Evolutionary conservation across 2,113 vertebrate species (phyloP).

Genomic region (Cottus gobio): DNA sequence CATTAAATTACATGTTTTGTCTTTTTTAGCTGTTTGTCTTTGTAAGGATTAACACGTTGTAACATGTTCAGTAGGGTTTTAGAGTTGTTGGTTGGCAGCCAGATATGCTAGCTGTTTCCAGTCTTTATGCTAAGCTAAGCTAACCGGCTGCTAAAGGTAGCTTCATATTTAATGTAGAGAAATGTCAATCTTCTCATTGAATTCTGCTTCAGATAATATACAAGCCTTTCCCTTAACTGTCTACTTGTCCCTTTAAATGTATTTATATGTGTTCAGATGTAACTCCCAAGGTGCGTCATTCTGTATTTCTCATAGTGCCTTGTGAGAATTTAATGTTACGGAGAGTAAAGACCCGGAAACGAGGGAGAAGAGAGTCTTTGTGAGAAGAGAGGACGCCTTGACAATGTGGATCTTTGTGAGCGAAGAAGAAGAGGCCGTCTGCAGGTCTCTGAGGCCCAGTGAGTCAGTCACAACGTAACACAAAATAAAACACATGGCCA

Average conservation of each 20-base stretch:
- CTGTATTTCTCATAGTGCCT: conserved; percentile 21
- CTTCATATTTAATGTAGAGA: background rate
- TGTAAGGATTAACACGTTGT: background rate
- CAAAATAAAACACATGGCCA: conserved; percentile 46
- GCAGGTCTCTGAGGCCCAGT: conserved; percentile 51
- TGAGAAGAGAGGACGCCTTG: conserved; percentile 38
- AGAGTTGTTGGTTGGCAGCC: background rate
- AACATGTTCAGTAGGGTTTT: background rate
- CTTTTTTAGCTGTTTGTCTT: background rate
- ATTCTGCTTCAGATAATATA: background rate
- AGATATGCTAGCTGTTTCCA: background rate
- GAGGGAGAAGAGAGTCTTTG: conserved; percentile 27
- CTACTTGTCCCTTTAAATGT: background rate
- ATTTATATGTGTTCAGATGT: conserved; percentile 16
- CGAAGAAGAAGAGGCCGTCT: conserved; percentile 60
- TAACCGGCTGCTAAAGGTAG: background rate
- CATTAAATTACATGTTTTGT: background rate
- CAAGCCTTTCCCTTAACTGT: background rate
- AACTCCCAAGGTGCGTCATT: background rate
- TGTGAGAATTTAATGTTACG: conserved; percentile 26
- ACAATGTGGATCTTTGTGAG: conserved; percentile 75
- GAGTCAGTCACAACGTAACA: conserved; percentile 41
- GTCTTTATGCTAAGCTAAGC: background rate
- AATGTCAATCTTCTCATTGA: background rate
- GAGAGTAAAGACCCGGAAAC: conserved; percentile 15